phyloP scores from a whole-genome alignment of 2,113 vertebrate genomes.

The Jaculus jaculus region DNA sequence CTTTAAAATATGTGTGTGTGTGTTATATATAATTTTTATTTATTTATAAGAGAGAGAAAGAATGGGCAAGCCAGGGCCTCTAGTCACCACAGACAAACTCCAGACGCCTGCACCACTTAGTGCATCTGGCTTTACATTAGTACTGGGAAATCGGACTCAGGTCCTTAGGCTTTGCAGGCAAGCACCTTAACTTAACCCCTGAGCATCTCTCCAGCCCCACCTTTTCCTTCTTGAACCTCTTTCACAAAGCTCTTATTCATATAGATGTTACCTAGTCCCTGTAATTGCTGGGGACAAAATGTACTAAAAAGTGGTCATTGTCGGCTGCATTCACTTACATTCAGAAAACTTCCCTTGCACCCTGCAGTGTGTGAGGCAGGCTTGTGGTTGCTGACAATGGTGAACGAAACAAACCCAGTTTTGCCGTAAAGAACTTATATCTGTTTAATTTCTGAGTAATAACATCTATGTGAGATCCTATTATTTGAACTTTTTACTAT shows the following conservation, averaged over 20 bases:
- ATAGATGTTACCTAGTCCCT: not conserved
- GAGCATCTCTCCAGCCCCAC: no score
- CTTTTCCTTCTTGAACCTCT: not conserved
- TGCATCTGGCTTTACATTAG: no score
- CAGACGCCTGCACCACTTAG: no score
- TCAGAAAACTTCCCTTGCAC: not conserved
- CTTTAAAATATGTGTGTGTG: no score
- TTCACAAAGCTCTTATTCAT: not conserved
- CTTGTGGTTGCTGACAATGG: not conserved
- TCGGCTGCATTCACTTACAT: not conserved
- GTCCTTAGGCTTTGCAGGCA: no score
- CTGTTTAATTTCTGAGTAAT: not conserved
- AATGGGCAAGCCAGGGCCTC: no score
- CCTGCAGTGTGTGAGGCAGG: not conserved
- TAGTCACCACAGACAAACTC: no score
- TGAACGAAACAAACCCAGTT: not conserved
- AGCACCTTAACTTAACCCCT: no score
- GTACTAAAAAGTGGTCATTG: not conserved
- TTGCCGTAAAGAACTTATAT: not conserved
- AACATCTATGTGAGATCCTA: not conserved
- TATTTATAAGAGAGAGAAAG: no score
- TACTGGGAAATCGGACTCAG: no score
- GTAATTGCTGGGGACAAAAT: not conserved
- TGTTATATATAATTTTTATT: no score
- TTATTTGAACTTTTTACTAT: not conserved